phyloP scores from a whole-genome alignment of 2,113 vertebrate species.

The Opisthocomus hoazin region DNA sequence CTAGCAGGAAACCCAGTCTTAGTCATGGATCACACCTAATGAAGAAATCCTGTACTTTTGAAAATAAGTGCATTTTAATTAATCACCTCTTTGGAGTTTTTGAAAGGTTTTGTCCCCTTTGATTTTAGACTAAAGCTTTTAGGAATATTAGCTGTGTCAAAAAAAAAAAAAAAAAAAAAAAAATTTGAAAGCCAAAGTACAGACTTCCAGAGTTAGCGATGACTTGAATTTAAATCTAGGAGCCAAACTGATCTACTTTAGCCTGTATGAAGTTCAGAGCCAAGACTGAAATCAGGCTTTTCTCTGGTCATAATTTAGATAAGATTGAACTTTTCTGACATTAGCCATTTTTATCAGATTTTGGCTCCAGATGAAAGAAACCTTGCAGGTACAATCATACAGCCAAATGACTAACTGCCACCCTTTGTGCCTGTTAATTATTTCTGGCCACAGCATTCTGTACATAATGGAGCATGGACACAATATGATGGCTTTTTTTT shows the following conservation, averaged over 20 bases:
- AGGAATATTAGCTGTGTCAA: background rate
- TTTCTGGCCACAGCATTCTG: constrained; percentile 18
- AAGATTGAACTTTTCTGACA: background rate
- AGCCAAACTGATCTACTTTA: background rate
- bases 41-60: background rate
- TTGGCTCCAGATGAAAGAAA: constrained; percentile 46
- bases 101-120: background rate
- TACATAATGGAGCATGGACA: constrained; percentile 25
- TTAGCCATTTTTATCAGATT: constrained; percentile 18
- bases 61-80: background rate
- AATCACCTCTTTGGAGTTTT: background rate
- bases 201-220: background rate
- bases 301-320: background rate
- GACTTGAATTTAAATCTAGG: background rate
- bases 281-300: background rate
- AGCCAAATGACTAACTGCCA: constrained; percentile 42
- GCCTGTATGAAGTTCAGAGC: background rate
- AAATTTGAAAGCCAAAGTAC: background rate
- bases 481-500: background rate
- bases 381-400: constrained; percentile 25
- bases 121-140: background rate
- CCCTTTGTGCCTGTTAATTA: constrained; percentile 42
- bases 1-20: background rate
- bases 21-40: background rate
- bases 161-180: background rate